phyloP scores from a whole-genome alignment of 2,113 vertebrate species.

The Triplophysa rosa region DNA sequence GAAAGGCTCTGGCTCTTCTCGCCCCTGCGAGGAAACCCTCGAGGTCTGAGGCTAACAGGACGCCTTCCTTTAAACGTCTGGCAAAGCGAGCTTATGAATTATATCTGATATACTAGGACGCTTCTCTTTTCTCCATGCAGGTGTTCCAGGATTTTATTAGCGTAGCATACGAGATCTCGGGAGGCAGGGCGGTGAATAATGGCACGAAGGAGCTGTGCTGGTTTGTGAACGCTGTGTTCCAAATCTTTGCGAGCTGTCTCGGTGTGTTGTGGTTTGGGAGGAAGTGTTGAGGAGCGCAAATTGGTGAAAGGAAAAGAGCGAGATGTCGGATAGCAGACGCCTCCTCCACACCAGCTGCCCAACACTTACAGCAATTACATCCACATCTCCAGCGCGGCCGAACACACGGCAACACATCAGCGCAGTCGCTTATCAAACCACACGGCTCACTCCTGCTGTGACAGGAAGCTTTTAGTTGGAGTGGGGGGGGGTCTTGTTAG shows the following conservation, averaged over 20 bases:
- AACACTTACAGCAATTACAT: slow-evolving; percentile 51
- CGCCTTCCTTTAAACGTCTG: slow-evolving; percentile 37
- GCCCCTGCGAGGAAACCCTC: slow-evolving; percentile 31
- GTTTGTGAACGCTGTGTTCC: background rate
- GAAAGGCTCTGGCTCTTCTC: slow-evolving; percentile 30
- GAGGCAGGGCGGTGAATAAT: background rate
- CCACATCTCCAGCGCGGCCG: slow-evolving; percentile 47
- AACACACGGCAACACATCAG: slow-evolving; percentile 19
- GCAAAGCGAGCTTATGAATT: slow-evolving; percentile 39
- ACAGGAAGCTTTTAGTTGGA: slow-evolving; percentile 38
- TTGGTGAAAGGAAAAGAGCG: slow-evolving; percentile 7
- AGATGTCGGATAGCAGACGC: slow-evolving; percentile 33
- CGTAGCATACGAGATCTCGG: slow-evolving; percentile 6
- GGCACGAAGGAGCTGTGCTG: background rate
- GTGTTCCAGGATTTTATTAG: slow-evolving; percentile 9
- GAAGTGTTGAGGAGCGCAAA: slow-evolving; percentile 1
- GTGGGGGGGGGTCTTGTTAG: slow-evolving; percentile 60
- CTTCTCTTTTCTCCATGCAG: background rate
- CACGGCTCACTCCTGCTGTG: slow-evolving; percentile 23
- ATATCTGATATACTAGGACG: slow-evolving; percentile 20
- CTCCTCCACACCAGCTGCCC: slow-evolving; percentile 48
- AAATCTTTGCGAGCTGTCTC: background rate
- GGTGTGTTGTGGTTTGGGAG: slow-evolving; percentile 6
- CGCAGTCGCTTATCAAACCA: slow-evolving; percentile 44
- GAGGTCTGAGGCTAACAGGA: slow-evolving; percentile 36